Evolutionary conservation across 2,888 invertebrate species (phyloP), one percentile per base, ranked within the genome.

Genomic region (Microplitis deprimator): DNA sequence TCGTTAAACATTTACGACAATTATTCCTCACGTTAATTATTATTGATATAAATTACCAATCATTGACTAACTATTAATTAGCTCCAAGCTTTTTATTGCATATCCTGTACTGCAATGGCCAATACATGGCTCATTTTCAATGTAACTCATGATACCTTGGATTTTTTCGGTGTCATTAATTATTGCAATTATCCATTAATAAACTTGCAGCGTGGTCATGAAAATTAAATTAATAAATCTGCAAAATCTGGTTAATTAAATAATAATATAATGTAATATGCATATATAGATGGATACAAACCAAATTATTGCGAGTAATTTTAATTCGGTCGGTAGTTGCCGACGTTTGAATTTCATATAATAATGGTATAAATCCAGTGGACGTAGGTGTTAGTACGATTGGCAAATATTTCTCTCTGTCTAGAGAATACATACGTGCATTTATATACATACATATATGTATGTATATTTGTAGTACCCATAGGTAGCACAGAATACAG

Each of bases 391-490:
- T 64, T 41, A 72, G 40, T 13, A 41, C 72, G 40, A 72, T 72
- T 72, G 72, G 72, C 72, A 72, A 72, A 72, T 72, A 72, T 72
- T 72, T 72, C 40, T 41, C 59, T 29, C 50, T 59, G 59, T 20
- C 29, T 29, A 29, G 41, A 17, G 68, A 16, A 50, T 50, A 50
- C 13, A 50, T 50, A 50, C 5, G 8, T 50, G 5, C 1, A 41
- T 50, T 50, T 10, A 50, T 50, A 50, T 50, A 50, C 3, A 50
- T 50, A 50, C 4, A 50, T 0, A 50, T 50, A 50, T 20, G 20
- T 50, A 13, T 50, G 3, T 50, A 8, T 50, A 50, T 50, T 13
- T 50, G 8, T 50, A 50, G 29, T 13, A 50, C 50, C 50, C 8
- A 13, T 50, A 50, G 50, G 50, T 50, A 2, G 50, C 13, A 40